Evolutionary conservation across 2,888 invertebrate species (phyloP).

Genomic region (Hemistola chrysoprasaria): DNA sequence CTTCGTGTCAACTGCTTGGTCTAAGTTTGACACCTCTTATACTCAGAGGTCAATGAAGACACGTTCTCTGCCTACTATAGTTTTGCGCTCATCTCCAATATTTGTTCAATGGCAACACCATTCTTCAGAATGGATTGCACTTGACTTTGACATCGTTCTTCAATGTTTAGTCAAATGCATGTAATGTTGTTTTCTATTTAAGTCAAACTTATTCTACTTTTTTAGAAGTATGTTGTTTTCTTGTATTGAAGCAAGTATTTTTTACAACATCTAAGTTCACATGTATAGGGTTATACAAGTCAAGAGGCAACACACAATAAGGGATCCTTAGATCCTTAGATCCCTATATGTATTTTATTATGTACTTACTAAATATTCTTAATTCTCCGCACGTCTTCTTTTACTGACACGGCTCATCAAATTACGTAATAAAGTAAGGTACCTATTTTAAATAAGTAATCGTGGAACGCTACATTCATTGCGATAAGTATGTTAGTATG

Average conservation of each 20-base stretch:
- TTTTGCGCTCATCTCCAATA: slow-evolving; percentile 62
- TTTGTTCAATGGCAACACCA: slow-evolving; percentile 58
- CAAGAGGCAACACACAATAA: no score
- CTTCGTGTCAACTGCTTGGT: slow-evolving; percentile 68
- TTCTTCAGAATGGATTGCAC: slow-evolving; percentile 46
- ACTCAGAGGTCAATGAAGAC: slow-evolving; percentile 59
- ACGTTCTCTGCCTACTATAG: slow-evolving; percentile 43
- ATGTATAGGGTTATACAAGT: no score
- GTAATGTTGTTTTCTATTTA: no score
- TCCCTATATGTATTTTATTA: no score
- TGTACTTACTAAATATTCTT: no score
- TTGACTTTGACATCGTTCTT: slow-evolving; percentile 36
- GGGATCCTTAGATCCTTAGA: no score
- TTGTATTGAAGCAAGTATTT: no score
- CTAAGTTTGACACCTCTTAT: slow-evolving; percentile 75
- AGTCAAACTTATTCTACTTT: no score
- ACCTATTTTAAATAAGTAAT: slow-evolving; percentile 1
- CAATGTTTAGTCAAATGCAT: slow-evolving; percentile 27
- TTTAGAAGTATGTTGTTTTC: no score
- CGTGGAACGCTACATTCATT: slow-evolving; percentile 1
- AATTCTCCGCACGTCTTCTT: no score
- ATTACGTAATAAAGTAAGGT: slow-evolving; percentile 5
- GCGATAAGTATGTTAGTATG: slow-evolving; percentile 22
- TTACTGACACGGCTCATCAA: slow-evolving; percentile 1
- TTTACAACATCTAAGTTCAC: no score